phyloP scores from a whole-genome alignment of 2,113 vertebrate species.

The Morone chrysops region DNA sequence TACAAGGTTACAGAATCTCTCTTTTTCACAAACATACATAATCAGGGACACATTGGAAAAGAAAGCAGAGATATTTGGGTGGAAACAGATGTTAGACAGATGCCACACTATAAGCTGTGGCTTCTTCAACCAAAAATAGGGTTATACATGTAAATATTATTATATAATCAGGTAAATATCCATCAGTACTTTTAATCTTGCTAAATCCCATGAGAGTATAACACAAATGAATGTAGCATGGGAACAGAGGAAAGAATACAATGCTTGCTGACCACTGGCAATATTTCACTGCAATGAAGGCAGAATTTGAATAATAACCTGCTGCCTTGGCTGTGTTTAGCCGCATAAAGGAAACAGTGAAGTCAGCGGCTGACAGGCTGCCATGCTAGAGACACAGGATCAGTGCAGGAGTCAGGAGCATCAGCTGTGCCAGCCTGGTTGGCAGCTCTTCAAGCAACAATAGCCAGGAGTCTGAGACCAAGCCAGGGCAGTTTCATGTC shows the following conservation, averaged over 20 bases:
- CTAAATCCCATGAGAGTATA: too few species aligned
- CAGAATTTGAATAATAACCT: conserved; percentile 5
- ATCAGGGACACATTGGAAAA: neutral
- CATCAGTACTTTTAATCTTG: too few species aligned
- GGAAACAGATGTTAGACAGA: neutral
- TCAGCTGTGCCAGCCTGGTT: conserved; percentile 48
- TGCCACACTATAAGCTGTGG: neutral
- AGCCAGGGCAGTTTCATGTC: conserved; percentile 34
- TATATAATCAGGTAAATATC: too few species aligned
- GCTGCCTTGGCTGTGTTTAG: conserved; percentile 24
- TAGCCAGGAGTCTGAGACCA: conserved; percentile 47
- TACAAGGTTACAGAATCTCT: neutral
- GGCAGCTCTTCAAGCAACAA: conserved; percentile 58
- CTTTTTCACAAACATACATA: neutral
- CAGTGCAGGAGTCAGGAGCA: conserved; percentile 40
- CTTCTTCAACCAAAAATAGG: neutral
- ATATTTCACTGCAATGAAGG: neutral
- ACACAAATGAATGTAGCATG: too few species aligned
- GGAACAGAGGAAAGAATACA: neutral
- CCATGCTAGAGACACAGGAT: conserved; percentile 40
- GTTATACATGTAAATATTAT: neutral
- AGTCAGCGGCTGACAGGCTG: conserved; percentile 49
- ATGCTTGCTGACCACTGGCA: neutral
- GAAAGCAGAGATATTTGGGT: neutral
- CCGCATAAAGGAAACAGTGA: conserved; percentile 41